Percentiles rank a stretch among this genome's conserved stretches.
Conservation (phyloP, 2,888 invertebrate genomes). For the Drosophila anomalipes region DNA sequence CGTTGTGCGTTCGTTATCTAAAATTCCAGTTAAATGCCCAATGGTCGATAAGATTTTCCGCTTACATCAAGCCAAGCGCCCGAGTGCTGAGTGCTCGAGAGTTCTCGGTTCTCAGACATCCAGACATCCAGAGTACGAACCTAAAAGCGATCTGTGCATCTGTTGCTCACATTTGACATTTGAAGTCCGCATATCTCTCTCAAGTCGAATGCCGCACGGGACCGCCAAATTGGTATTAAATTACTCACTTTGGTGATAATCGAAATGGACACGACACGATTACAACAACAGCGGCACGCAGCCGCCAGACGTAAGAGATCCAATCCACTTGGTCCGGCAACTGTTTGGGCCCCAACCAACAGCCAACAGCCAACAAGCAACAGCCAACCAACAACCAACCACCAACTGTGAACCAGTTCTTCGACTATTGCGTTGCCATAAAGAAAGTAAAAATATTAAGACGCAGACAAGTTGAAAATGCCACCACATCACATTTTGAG, state of each 20-base stretch:
- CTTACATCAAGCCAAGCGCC: constrained; percentile 19
- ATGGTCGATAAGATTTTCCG: constrained; percentile 66
- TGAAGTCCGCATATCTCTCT: constrained; percentile 79
- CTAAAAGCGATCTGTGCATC: constrained; percentile 55
- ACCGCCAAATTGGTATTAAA: constrained; percentile 81
- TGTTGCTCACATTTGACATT: constrained; percentile 81
- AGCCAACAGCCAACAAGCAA: constrained; percentile 7
- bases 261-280: constrained; percentile 80
- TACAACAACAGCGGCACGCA: constrained; percentile 60
- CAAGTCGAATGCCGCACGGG: constrained; percentile 73
- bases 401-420: constrained; percentile 70
- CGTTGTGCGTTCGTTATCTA: constrained; percentile 35
- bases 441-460: constrained; percentile 83
- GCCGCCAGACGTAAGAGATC: constrained; percentile 11
- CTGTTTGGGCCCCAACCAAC: neutral
- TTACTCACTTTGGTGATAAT: constrained; percentile 81
- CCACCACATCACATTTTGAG: constrained; percentile 83
- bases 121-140: neutral
- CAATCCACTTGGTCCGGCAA: constrained; percentile 1
- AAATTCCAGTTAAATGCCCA: constrained; percentile 73
- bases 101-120: constrained; percentile 1
- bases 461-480: constrained; percentile 83
- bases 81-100: neutral
- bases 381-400: neutral
- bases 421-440: constrained; percentile 57